Conservation (phyloP, 2,113 vertebrate species). For the Tragelaphus imberbis region DNA sequence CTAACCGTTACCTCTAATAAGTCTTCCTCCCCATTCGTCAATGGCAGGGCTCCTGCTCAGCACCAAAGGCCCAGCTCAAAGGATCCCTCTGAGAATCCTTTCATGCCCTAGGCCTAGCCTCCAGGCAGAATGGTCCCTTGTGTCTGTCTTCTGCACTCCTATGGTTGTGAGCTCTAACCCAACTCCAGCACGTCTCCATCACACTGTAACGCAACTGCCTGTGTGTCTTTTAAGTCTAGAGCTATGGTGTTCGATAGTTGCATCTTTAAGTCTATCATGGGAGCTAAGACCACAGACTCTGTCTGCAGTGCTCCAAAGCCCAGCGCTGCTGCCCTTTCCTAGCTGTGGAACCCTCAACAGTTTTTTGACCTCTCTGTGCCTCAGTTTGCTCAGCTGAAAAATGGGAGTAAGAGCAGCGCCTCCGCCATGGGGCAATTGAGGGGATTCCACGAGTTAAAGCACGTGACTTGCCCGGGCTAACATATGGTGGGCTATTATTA, state of each 20-base stretch:
- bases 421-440: neutral
- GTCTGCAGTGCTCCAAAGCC: neutral
- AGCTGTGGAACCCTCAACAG: neutral
- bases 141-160: neutral
- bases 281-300: neutral
- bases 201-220: accelerated
- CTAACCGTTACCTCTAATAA: neutral
- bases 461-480: neutral
- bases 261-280: neutral
- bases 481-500: no score
- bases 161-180: neutral
- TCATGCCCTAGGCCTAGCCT: neutral
- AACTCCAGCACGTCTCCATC: neutral
- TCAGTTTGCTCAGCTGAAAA: neutral
- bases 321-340: neutral
- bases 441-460: neutral
- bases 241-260: accelerated
- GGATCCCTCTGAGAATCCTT: neutral
- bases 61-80: neutral
- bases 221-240: neutral
- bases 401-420: neutral
- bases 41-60: neutral
- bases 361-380: neutral
- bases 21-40: neutral
- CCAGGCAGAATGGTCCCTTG: no score